These are phyloP conservation scores for Drosophila bipectinata DNA, from an alignment of 1,140 invertebrate species.

Conservation along the genomic window DNA sequence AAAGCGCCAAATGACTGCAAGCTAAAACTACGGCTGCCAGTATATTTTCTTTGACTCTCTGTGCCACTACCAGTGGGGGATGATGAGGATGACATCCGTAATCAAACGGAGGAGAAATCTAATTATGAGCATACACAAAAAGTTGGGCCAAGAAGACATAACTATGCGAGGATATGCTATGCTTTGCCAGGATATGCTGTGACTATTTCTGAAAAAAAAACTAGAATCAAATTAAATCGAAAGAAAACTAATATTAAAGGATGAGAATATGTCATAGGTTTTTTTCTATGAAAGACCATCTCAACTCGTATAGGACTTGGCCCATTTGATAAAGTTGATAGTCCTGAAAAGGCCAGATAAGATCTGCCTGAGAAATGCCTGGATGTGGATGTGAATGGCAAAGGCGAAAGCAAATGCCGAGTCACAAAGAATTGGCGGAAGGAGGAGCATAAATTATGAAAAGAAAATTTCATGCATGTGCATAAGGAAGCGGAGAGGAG, in stretches of 20 bases:
- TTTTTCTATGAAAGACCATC: neutral
- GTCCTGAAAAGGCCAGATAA: slow-evolving; percentile 55
- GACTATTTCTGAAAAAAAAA: neutral
- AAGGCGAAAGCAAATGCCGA: slow-evolving; percentile 9
- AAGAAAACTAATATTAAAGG: neutral
- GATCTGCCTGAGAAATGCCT: slow-evolving; percentile 56
- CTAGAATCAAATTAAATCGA: no score
- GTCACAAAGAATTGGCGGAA: slow-evolving; percentile 18
- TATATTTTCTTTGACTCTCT: slow-evolving; percentile 16
- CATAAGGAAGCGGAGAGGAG: slow-evolving; percentile 46
- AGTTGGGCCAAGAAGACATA: slow-evolving; percentile 26
- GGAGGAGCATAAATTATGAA: slow-evolving; percentile 74
- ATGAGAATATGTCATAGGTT: neutral
- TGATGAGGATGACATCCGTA: slow-evolving; percentile 31
- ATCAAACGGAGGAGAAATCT: slow-evolving; percentile 55
- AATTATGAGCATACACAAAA: slow-evolving; percentile 52
- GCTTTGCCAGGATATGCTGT: neutral
- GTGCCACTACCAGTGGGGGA: neutral
- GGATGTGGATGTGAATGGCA: slow-evolving; percentile 54
- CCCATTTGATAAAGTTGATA: slow-evolving; percentile 70
- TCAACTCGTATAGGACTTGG: neutral
- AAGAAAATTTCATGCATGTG: slow-evolving; percentile 78
- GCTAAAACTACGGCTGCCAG: slow-evolving; percentile 26
- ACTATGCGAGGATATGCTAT: slow-evolving; percentile 18
- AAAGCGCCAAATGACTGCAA: slow-evolving; percentile 54